phyloP scores from a whole-genome alignment of 2,113 vertebrate species.

The Xiphophorus hellerii region DNA sequence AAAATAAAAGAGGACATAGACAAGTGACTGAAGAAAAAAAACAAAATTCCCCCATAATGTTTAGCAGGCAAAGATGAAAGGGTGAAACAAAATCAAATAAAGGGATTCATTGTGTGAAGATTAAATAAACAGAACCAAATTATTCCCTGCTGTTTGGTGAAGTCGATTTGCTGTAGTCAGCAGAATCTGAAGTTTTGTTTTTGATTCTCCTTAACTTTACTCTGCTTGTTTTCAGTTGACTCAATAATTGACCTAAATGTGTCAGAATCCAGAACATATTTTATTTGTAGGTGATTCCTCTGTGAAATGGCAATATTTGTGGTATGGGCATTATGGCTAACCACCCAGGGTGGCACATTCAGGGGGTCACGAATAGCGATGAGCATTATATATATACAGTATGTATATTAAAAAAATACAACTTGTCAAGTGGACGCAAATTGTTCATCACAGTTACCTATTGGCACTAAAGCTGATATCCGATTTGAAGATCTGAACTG shows the following conservation, averaged over 20 bases:
- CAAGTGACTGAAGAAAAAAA: constrained; percentile 33
- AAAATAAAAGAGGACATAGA: constrained; percentile 24
- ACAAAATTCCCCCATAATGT: constrained; percentile 29
- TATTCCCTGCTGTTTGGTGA: constrained; percentile 46
- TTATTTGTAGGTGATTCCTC: neutral
- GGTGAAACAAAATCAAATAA: constrained; percentile 8
- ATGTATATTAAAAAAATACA: no score
- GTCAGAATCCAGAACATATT: neutral
- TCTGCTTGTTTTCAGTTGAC: neutral
- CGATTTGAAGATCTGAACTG: neutral
- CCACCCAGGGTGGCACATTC: neutral
- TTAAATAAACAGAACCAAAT: neutral
- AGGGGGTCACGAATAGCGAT: no score
- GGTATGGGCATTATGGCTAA: no score
- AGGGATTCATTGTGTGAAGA: constrained; percentile 12
- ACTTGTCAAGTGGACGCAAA: no score
- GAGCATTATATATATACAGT: neutral
- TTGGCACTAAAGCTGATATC: neutral
- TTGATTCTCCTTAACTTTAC: neutral
- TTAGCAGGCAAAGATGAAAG: constrained; percentile 54
- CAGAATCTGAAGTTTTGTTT: neutral
- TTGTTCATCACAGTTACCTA: neutral
- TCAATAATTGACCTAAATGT: neutral
- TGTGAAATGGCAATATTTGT: neutral
- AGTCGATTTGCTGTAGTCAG: constrained; percentile 25